Percentiles rank a stretch among this genome's conserved stretches.
Conservation (phyloP, 1,140 invertebrate genomes). For the Drosophila pectinifera region DNA sequence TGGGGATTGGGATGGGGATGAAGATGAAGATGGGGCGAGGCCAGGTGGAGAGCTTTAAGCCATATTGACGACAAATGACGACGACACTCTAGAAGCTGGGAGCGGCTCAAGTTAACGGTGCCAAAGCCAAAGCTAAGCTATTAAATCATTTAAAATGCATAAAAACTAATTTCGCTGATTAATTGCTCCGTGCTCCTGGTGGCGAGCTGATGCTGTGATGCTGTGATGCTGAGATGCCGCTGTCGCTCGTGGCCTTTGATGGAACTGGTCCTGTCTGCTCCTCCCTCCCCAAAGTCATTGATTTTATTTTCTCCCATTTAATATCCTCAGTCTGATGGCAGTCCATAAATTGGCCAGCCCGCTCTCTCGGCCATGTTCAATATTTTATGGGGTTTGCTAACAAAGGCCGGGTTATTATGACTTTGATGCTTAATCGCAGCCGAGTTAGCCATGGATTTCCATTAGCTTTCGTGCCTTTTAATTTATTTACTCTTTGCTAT, state of each 20-base stretch:
- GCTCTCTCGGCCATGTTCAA: constrained; percentile 13
- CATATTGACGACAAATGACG: constrained; percentile 60
- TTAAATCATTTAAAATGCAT: constrained; percentile 80
- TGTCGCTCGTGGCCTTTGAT: constrained; percentile 41
- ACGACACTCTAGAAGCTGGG: constrained; percentile 25
- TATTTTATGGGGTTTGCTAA: constrained; percentile 40
- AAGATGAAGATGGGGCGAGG: not conserved
- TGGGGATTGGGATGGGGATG: not conserved
- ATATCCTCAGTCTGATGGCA: constrained; percentile 56
- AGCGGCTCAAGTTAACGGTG: constrained; percentile 56
- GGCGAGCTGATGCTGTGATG: constrained; percentile 25
- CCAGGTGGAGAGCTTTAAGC: constrained; percentile 1
- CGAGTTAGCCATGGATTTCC: constrained; percentile 4
- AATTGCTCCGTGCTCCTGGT: constrained; percentile 57
- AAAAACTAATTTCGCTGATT: constrained; percentile 82
- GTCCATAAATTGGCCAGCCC: constrained; percentile 58
- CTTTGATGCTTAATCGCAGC: constrained; percentile 10
- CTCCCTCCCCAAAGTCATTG: constrained; percentile 18
- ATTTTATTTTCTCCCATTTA: constrained; percentile 70
- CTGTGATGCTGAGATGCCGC: constrained; percentile 18
- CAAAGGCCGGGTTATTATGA: no score
- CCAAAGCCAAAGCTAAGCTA: constrained; percentile 36
- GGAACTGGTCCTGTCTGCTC: constrained; percentile 24
- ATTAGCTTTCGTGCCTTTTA: constrained; percentile 5
- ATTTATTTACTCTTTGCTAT: constrained; percentile 2